A percentile compares a stretch with the other conserved stretches of the same genome.
These are phyloP conservation scores for Drosophila watanabei DNA, from an alignment of 1,140 invertebrate species.

Conservation along the genomic window DNA sequence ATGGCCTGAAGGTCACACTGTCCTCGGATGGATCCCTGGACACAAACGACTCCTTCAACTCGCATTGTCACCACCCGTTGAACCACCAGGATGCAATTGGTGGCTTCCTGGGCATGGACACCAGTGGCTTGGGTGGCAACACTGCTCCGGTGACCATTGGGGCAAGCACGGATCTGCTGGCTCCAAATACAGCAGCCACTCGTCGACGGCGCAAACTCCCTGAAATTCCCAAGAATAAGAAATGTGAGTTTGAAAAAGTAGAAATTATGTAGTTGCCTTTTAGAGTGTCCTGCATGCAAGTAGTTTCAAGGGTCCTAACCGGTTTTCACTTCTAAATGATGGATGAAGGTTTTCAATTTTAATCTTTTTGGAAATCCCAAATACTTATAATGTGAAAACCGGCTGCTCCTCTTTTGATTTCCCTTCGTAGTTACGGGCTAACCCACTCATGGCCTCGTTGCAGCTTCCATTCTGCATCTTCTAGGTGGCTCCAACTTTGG, in stretches of 20 bases:
- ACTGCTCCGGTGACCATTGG: slow-evolving; percentile 54
- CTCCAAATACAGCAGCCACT: slow-evolving; percentile 68
- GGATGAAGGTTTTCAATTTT: no score
- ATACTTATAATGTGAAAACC: not conserved
- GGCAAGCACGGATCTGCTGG: slow-evolving; percentile 61
- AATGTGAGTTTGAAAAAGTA: slow-evolving; percentile 87
- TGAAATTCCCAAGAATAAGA: slow-evolving; percentile 94
- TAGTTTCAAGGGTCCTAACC: not conserved
- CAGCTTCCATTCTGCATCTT: slow-evolving; percentile 85
- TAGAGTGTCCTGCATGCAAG: slow-evolving; percentile 10
- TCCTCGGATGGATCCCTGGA: slow-evolving; percentile 74
- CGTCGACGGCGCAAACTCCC: slow-evolving; percentile 92
- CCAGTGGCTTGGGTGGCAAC: slow-evolving; percentile 28
- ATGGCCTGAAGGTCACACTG: slow-evolving; percentile 80
- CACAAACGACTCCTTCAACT: slow-evolving; percentile 82
- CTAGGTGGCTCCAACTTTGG: slow-evolving; percentile 73
- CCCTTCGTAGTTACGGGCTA: slow-evolving; percentile 62
- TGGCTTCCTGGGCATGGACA: slow-evolving; percentile 73
- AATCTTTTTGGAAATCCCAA: not conserved
- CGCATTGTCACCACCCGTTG: slow-evolving; percentile 79
- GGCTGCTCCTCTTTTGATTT: not conserved
- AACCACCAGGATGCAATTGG: slow-evolving; percentile 83
- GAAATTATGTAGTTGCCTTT: not conserved
- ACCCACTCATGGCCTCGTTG: slow-evolving; percentile 75
- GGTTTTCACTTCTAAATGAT: slow-evolving; percentile 5